A percentile compares a stretch with the other conserved stretches of the same genome.
These are phyloP conservation scores for Rhadina sibilatrix DNA, from an alignment of 2,113 vertebrate genomes.

Conservation along the genomic window DNA sequence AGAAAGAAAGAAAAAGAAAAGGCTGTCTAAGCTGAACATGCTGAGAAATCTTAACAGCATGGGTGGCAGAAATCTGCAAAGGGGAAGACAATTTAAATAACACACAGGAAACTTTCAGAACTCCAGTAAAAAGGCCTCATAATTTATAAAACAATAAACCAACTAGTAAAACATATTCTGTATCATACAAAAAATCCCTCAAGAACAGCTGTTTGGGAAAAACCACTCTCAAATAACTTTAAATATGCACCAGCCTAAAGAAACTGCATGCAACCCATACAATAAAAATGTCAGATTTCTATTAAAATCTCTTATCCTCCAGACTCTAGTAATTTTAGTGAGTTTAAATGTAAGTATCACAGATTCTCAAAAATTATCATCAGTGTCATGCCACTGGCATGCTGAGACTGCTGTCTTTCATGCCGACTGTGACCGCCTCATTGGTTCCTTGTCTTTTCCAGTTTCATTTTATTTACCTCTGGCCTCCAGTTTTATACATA, in stretches of 20 bases:
- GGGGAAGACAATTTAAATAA: not conserved
- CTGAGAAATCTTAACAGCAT: not conserved
- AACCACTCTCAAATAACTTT: not conserved
- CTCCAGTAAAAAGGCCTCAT: not conserved
- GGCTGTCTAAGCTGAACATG: not conserved
- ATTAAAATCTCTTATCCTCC: not conserved
- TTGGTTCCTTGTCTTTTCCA: not conserved
- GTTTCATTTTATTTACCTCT: not conserved
- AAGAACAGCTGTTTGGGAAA: not conserved
- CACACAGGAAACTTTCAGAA: not conserved
- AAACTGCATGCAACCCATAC: not conserved
- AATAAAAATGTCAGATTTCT: not conserved
- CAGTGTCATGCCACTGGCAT: not conserved
- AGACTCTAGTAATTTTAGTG: not conserved
- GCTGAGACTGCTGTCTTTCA: not conserved
- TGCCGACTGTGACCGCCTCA: rapidly evolving
- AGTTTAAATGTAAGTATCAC: not conserved
- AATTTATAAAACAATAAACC: not conserved
- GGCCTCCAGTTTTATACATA: not conserved
- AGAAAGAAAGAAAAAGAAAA: not conserved
- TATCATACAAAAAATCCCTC: not conserved
- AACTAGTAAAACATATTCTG: not conserved
- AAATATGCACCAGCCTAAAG: not conserved
- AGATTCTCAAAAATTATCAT: not conserved
- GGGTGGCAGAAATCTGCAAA: not conserved